Conservation (phyloP, 1,140 invertebrate genomes). For the Drosophila eugracilis region DNA sequence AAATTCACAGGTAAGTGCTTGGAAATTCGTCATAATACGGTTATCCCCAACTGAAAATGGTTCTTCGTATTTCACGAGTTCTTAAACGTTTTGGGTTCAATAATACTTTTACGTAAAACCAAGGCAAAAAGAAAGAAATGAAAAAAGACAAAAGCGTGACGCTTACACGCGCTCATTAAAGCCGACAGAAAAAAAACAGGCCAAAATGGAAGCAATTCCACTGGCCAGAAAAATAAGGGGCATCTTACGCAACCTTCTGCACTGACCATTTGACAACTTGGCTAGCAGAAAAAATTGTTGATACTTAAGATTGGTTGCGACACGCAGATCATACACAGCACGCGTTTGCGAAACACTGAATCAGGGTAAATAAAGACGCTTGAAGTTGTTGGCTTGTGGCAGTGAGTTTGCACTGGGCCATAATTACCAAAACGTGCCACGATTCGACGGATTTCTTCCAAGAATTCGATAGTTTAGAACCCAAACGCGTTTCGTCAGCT, state of each 20-base stretch:
- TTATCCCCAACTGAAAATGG: slow-evolving; percentile 60
- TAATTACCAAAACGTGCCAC: slow-evolving; percentile 79
- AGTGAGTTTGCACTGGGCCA: slow-evolving; percentile 46
- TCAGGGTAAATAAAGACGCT: slow-evolving; percentile 35
- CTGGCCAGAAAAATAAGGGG: slow-evolving; percentile 1
- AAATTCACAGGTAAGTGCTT: slow-evolving; percentile 47
- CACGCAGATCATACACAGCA: slow-evolving; percentile 43
- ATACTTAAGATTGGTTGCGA: slow-evolving; percentile 49
- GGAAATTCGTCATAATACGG: slow-evolving; percentile 60
- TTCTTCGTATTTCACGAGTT: slow-evolving; percentile 42
- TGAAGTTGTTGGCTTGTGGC: slow-evolving; percentile 42
- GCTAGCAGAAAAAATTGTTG: slow-evolving; percentile 21
- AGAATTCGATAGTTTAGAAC: slow-evolving; percentile 34
- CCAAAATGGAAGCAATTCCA: slow-evolving; percentile 7
- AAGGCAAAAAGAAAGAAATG: slow-evolving; percentile 8
- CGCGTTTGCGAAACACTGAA: slow-evolving; percentile 45
- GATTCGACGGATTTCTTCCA: slow-evolving; percentile 39
- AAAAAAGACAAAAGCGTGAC: slow-evolving; percentile 37
- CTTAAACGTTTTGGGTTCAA: slow-evolving; percentile 35
- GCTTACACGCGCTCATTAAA: slow-evolving; percentile 53
- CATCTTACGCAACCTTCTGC: slow-evolving; percentile 48
- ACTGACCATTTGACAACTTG: slow-evolving; percentile 25
- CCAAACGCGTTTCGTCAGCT: slow-evolving; percentile 19
- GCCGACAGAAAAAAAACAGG: slow-evolving; percentile 4
- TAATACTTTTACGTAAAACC: slow-evolving; percentile 35